Evolutionary conservation across 2,888 invertebrate species (phyloP).

Genomic region (Sinohyriopsis cumingii): DNA sequence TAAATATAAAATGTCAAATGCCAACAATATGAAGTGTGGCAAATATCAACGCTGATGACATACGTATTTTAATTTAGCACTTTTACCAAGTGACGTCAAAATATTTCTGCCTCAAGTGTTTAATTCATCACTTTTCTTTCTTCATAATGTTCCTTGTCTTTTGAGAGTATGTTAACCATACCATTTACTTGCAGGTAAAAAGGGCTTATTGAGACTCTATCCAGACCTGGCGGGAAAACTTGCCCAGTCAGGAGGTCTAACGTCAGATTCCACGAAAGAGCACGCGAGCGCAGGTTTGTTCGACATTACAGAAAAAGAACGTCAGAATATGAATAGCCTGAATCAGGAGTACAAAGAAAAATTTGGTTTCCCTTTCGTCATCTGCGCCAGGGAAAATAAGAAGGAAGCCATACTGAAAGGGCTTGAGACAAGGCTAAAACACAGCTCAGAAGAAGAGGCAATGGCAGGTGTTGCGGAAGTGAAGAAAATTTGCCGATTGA

Average conservation of each 20-base stretch:
- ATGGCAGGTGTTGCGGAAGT: constrained; percentile 48
- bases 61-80: no score
- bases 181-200: constrained; percentile 43
- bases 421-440: constrained; percentile 34
- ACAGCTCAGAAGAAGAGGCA: constrained; percentile 33
- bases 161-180: no score
- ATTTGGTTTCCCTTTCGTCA: constrained; percentile 59
- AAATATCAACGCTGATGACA: no score
- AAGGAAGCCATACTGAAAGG: constrained; percentile 49
- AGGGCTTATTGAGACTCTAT: constrained; percentile 50
- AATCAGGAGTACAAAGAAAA: constrained; percentile 45
- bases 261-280: constrained; percentile 45
- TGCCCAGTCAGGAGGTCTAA: constrained; percentile 32
- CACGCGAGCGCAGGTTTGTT: constrained; percentile 45
- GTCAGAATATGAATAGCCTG: constrained; percentile 22
- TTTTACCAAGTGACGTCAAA: no score
- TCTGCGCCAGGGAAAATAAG: constrained; percentile 54
- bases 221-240: constrained; percentile 54
- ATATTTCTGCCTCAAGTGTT: no score
- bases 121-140: no score
- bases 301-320: constrained; percentile 35
- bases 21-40: no score
- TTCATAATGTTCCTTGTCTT: no score
- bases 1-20: no score
- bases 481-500: constrained; percentile 48